Base-by-base conservation (phyloP, 1,140 invertebrate genomes). In the Pseudobourletiella spinata region DNA sequence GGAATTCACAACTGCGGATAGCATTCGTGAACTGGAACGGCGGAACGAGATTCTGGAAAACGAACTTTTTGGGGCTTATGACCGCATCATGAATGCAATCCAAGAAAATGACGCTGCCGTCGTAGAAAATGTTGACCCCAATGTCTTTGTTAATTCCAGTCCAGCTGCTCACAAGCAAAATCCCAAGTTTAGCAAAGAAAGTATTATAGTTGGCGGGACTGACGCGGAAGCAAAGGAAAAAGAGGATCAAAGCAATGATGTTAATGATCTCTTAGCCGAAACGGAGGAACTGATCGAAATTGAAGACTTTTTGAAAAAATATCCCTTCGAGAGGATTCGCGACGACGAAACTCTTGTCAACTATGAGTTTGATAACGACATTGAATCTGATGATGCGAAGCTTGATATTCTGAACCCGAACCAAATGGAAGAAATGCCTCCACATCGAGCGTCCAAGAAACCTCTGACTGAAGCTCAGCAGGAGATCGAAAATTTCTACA, bases 301-400 rank as follows among this genome's bases (percentile, higher is more conserved):
- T 58, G 56, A 58, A 30, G 24, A 58, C 25, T 58, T 58, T 22
- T 26, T 58, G 14, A 42, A 42, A 25, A 18, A 58, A 58, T 58
- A n/a, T 20, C 56, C 56, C 11, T 55, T 55, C 20, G 52, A 55
- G 22, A 32, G 52, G 20, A 32, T 55, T 35, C 11, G 52, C 18
- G 52, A 55, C 39, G 52, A 55, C 25, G 52, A 55, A 11, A 16
- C 11, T 20, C 29, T 55, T 2, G 22, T 55, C 22, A 22, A 16
- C 16, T 55, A 55, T 24, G 22, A 55, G 4, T 15, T 6, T 6
- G 4, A 4, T 6, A 32, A 55, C 29, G n/a, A n/a, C n/a, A n/a
- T n/a, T n/a, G 29, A 32, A 18, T 28, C 30, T 3, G 22, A 35
- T 51, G 22, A 51, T 26, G 24, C 22, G 44, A 46, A 46, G 6